Base-by-base conservation (phyloP, 2,797 vertebrate species). In the Microctenopoma steveboyesi region DNA sequence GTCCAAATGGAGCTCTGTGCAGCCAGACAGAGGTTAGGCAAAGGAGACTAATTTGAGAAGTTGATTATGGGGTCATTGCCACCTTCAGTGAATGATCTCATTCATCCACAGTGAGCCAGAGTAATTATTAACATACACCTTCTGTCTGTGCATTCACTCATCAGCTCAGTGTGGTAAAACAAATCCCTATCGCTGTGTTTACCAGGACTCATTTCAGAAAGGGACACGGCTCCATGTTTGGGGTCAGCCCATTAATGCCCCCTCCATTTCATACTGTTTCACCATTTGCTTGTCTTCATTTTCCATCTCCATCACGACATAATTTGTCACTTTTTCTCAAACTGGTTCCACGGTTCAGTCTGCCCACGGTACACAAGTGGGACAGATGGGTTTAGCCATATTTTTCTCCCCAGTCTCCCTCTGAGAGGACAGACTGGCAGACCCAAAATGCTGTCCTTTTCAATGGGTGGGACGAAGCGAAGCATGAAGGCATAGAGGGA, bases 221-320 rank as follows among this genome's bases (percentile, higher is more conserved):
- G 58, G 42, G 71, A 73, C 55, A 28, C 37, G 7, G 14, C 4
- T 0, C 28, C 8, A 3, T 70, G 67, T 86, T 56, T 15, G 35
- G 78, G 85, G 83, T 89, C 88, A 89, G 63, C 67, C 87, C 88
- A 87, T 90, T 90, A 90, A 89, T 60, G 78, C 57, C 81, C 68
- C 72, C 27, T 72, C 43, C 60, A 77, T 85, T 86, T 81, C 50
- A 49, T 5, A 54, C 50, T n/a, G 27, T 71, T 62, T 57, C 45
- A 25, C 13, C 48, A 25, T 57, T 40, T 54, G 40, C 61, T 60
- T 67, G 53, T 72, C n/a, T 5, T 58, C 37, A 70, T 68, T 81
- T 66, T 43, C 43, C 43, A 28, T 60, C 59, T 56, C 28, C 49
- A 11, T 22, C 28, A 43, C 28, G 28, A 52, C 48, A 9, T 25